These are phyloP conservation scores for Scophthalmus maximus DNA, from an alignment of 2,113 vertebrate species.

Conservation along the genomic window DNA sequence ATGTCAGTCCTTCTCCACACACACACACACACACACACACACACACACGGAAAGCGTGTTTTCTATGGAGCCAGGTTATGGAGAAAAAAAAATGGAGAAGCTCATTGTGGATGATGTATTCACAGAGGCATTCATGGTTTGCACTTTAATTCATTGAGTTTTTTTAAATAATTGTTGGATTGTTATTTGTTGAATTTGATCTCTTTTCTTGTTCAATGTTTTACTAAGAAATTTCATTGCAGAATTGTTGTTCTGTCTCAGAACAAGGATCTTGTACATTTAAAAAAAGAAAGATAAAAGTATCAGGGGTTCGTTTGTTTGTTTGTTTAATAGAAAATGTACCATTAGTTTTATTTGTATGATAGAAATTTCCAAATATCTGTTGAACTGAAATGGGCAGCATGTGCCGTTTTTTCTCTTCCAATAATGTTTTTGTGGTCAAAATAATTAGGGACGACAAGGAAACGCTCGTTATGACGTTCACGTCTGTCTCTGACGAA, in stretches of 20 bases:
- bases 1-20: constrained; percentile 17
- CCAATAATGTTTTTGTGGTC: constrained; percentile 7
- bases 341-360: constrained; percentile 1
- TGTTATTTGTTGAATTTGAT: constrained; percentile 16
- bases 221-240: background rate
- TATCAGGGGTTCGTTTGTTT: background rate
- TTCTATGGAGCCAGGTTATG: background rate
- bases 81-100: background rate
- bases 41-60: no score
- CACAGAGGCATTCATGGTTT: constrained; percentile 15
- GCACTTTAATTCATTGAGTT: constrained; percentile 30
- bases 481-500: background rate
- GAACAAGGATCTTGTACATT: constrained; percentile 4
- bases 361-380: background rate
- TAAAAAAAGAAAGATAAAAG: no score
- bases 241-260: constrained; percentile 14
- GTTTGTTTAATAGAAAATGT: constrained; percentile 5
- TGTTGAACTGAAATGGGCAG: constrained; percentile 20
- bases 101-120: background rate
- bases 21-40: no score
- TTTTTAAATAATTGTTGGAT: background rate
- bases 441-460: background rate
- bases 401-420: constrained; percentile 22
- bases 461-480: background rate
- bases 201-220: background rate